Evolutionary conservation across 1,140 invertebrate species (phyloP).

Genomic region (Neelides sp.): DNA sequence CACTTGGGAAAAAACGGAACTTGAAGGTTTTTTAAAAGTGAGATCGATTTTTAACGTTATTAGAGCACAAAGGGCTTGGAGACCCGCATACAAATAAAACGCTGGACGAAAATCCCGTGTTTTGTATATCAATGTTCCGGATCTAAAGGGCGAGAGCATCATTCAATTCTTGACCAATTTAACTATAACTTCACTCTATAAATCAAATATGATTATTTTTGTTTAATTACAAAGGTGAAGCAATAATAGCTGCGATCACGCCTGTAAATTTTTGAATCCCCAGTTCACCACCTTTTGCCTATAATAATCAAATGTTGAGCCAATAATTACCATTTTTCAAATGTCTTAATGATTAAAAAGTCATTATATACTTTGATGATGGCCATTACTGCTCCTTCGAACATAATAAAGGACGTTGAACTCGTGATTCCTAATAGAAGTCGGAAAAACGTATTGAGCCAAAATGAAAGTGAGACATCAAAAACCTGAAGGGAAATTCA

Average conservation of each 20-base stretch:
- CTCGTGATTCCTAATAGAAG: constrained; percentile 52
- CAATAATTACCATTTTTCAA: background rate
- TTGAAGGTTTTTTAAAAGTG: constrained; percentile 60
- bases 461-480: constrained; percentile 54
- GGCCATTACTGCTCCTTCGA: constrained; percentile 65
- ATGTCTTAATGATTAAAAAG: background rate
- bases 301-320: background rate
- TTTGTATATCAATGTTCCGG: constrained; percentile 50
- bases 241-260: constrained; percentile 63
- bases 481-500: constrained; percentile 36
- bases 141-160: no score
- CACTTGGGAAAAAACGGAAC: constrained; percentile 56
- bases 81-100: constrained; percentile 59
- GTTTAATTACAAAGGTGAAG: constrained; percentile 61
- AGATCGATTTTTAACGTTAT: constrained; percentile 61
- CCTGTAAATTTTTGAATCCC: constrained; percentile 64
- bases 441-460: constrained; percentile 55
- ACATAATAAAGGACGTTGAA: constrained; percentile 63
- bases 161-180: no score
- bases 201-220: no score
- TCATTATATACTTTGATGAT: constrained; percentile 47
- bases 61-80: constrained; percentile 52
- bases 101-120: constrained; percentile 48
- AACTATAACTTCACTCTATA: no score
- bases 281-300: constrained; percentile 55